Evolutionary conservation across 2,113 vertebrate species (phyloP).

Genomic region (Mus musculus): DNA sequence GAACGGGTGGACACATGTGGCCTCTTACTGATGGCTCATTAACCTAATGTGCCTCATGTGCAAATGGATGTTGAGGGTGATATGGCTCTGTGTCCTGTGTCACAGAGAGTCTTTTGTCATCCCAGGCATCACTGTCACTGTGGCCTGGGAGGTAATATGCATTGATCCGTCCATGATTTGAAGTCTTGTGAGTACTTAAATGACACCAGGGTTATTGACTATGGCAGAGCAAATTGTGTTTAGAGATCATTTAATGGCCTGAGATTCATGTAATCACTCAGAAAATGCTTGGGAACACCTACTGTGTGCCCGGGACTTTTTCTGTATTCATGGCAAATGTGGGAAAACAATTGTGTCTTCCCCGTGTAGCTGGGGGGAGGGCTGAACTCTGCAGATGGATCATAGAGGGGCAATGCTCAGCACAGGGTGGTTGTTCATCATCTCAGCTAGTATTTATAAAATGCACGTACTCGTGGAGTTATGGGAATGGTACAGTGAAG

Average conservation of each 20-base stretch:
- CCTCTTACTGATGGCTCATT: neutral
- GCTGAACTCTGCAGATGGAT: neutral
- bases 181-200: slow-evolving; percentile 64
- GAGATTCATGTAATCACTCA: slow-evolving; percentile 5
- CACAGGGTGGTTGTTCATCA: neutral
- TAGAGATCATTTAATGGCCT: slow-evolving; percentile 58
- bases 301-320: neutral
- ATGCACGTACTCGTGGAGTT: neutral
- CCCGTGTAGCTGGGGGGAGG: neutral
- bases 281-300: slow-evolving; percentile 1
- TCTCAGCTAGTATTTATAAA: neutral
- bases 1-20: neutral
- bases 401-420: no score
- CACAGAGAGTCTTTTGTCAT: slow-evolving; percentile 12
- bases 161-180: slow-evolving; percentile 65
- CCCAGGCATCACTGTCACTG: neutral
- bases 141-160: slow-evolving; percentile 44
- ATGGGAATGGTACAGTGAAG: neutral
- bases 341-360: neutral
- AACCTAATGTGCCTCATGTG: neutral
- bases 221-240: slow-evolving; percentile 57
- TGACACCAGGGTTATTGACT: slow-evolving; percentile 70
- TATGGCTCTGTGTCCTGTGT: neutral
- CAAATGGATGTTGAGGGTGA: neutral
- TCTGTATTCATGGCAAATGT: neutral